These are phyloP conservation scores for Nephila pilipes DNA, from an alignment of 1,140 invertebrate genomes.

Conservation along the genomic window DNA sequence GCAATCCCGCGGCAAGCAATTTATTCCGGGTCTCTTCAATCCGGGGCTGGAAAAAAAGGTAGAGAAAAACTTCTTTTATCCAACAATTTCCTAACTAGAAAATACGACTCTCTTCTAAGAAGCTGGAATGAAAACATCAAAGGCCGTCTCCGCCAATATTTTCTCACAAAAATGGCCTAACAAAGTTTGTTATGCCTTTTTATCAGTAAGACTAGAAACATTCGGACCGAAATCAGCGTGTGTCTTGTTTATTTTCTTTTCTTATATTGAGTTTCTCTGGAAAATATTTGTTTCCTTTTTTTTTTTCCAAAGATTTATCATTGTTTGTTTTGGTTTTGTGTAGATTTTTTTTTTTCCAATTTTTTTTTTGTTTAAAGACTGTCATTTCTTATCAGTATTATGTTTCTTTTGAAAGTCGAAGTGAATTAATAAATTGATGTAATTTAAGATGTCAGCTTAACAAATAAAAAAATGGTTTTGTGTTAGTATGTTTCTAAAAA, in stretches of 20 bases:
- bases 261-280: conserved; percentile 38
- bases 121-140: conserved; percentile 58
- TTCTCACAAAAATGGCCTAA: conserved; percentile 57
- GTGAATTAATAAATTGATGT: conserved; percentile 11
- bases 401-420: not conserved
- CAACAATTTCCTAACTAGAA: conserved; percentile 67
- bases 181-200: conserved; percentile 57
- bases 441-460: not conserved
- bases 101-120: conserved; percentile 42
- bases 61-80: conserved; percentile 46
- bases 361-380: conserved; percentile 10
- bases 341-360: not conserved
- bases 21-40: conserved; percentile 10
- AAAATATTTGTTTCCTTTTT: conserved; percentile 25
- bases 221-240: conserved; percentile 40
- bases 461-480: not conserved
- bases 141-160: conserved; percentile 41
- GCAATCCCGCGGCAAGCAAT: conserved; percentile 33
- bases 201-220: conserved; percentile 51
- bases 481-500: not conserved
- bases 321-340: conserved; percentile 12
- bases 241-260: conserved; percentile 33
- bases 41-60: not conserved
- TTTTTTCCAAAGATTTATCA: not conserved
- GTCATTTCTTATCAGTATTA: conserved; percentile 20